phyloP scores from a whole-genome alignment of 2,888 invertebrate species.

The Octonoba sinensis region DNA sequence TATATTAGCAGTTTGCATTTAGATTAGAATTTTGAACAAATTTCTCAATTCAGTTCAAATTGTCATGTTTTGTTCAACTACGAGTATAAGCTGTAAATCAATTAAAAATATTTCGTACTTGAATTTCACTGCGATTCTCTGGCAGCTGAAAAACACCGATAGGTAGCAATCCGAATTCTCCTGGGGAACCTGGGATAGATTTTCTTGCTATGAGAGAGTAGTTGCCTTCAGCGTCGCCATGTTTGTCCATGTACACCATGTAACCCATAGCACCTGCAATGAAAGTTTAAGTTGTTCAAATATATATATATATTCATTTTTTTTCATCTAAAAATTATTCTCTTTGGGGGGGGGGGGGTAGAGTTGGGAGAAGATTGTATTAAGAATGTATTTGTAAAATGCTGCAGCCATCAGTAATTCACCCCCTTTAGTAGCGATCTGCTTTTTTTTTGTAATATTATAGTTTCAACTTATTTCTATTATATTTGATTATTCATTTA shows the following conservation, averaged over 20 bases:
- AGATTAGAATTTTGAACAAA: neutral
- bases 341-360: too few species aligned
- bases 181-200: conserved; percentile 68
- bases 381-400: too few species aligned
- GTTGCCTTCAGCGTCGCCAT: conserved; percentile 95
- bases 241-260: conserved; percentile 89
- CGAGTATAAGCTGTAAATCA: neutral
- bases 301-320: neutral
- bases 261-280: conserved; percentile 76
- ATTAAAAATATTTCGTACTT: conserved; percentile 77
- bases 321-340: neutral
- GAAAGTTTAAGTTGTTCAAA: too few species aligned
- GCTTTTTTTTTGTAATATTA: too few species aligned
- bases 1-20: neutral
- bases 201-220: conserved; percentile 83
- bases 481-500: too few species aligned
- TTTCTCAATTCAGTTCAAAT: neutral
- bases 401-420: too few species aligned
- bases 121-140: conserved; percentile 77
- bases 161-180: conserved; percentile 82
- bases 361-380: too few species aligned
- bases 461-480: too few species aligned
- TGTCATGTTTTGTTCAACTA: too few species aligned
- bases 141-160: conserved; percentile 79
- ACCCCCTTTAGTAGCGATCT: too few species aligned